A percentile compares a stretch with the other conserved stretches of the same genome.
phyloP scores from a whole-genome alignment of 2,113 vertebrate species.

The Protobothrops mucrosquamatus region DNA sequence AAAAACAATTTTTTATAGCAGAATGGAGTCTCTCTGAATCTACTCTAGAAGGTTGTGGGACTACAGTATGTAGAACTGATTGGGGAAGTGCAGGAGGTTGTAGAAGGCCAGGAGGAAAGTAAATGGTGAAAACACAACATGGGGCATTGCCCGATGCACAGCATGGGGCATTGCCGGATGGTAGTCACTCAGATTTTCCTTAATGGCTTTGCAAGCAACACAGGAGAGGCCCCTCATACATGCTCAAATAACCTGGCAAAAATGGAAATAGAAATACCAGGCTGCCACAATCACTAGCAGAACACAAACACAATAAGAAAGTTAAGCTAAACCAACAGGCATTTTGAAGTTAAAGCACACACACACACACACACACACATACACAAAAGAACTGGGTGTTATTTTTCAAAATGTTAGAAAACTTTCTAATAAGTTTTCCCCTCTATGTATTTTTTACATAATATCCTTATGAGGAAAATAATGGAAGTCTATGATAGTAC shows the following conservation, averaged over 20 bases:
- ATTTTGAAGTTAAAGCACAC: background rate
- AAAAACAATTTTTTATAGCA: background rate
- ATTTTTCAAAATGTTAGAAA: background rate
- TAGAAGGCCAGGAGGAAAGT: background rate
- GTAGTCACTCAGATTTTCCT: background rate
- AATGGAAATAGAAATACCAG: background rate
- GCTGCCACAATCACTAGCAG: background rate
- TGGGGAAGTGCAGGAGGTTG: background rate
- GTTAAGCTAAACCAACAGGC: background rate
- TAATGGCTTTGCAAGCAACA: background rate
- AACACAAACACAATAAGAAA: background rate
- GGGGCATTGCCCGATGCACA: background rate
- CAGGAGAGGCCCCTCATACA: background rate
- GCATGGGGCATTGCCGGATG: background rate
- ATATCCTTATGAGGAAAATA: background rate
- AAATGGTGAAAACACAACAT: background rate
- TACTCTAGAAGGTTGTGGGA: background rate
- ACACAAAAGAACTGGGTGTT: background rate
- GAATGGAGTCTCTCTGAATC: background rate
- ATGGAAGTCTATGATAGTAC: background rate
- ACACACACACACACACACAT: background rate
- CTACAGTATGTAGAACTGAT: background rate
- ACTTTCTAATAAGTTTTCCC: background rate
- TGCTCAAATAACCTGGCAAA: background rate
- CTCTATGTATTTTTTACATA: background rate